phyloP scores from a whole-genome alignment of 2,888 invertebrate species.

The Phalangium opilio region DNA sequence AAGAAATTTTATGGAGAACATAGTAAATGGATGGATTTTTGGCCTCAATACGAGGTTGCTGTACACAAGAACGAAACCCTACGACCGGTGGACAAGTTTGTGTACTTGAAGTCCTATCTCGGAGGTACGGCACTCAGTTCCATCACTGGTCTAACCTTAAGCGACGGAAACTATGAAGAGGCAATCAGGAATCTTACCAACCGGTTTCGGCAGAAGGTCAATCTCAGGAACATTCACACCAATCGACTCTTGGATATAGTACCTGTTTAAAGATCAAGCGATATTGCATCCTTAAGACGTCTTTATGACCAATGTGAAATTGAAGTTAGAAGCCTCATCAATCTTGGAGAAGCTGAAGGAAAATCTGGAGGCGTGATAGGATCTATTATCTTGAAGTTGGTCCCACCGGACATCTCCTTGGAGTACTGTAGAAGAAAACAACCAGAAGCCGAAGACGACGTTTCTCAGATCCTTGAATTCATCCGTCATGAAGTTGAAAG shows the following conservation, averaged over 20 bases:
- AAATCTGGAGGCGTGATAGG: not conserved
- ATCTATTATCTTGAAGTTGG: no score
- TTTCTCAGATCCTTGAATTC: no score
- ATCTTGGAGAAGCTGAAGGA: not conserved
- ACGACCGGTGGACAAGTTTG: slow-evolving; percentile 1
- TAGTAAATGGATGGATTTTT: slow-evolving; percentile 4
- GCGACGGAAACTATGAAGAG: slow-evolving; percentile 4
- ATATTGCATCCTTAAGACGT: slow-evolving; percentile 1
- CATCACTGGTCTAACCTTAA: not conserved
- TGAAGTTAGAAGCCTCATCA: slow-evolving; percentile 1
- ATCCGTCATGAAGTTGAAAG: no score
- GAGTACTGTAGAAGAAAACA: no score
- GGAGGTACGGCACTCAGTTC: not conserved
- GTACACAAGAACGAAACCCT: slow-evolving; percentile 1
- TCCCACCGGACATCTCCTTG: no score
- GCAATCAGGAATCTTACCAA: slow-evolving; percentile 1
- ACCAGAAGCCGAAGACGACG: no score
- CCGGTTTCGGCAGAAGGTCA: slow-evolving; percentile 1
- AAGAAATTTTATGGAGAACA: slow-evolving; percentile 3
- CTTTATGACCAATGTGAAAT: slow-evolving; percentile 2
- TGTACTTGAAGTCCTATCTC: slow-evolving; percentile 6
- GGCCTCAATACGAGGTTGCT: slow-evolving; percentile 4
- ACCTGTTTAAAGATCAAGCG: not conserved
- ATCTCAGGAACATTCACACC: not conserved
- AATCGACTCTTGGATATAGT: not conserved